phyloP scores from a whole-genome alignment of 2,113 vertebrate species.

The Dromas ardeola region DNA sequence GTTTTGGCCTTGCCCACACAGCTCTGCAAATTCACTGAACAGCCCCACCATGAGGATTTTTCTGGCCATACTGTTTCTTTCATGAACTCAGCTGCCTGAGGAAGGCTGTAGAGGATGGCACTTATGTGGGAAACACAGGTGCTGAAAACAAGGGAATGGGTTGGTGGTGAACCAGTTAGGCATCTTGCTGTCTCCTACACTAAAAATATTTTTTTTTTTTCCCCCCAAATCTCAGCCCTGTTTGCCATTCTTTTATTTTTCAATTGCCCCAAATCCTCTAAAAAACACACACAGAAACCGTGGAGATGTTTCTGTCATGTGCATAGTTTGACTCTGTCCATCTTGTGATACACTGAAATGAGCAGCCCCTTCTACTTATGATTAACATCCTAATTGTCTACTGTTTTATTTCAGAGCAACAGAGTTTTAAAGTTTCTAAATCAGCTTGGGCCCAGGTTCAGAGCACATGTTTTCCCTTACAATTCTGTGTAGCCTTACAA shows the following conservation, averaged over 20 bases:
- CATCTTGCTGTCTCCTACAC: neutral
- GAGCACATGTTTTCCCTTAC: neutral
- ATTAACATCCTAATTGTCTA: neutral
- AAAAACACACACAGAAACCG: neutral
- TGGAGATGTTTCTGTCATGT: neutral
- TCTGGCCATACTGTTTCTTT: neutral
- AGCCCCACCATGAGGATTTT: neutral
- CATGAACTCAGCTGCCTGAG: neutral
- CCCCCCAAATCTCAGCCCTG: neutral
- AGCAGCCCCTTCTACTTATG: neutral
- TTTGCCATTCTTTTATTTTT: neutral
- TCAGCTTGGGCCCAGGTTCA: neutral
- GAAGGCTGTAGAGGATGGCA: neutral
- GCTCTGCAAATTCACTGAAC: neutral
- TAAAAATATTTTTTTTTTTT: neutral
- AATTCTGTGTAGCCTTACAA: neutral
- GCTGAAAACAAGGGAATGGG: neutral
- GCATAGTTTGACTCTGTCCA: neutral
- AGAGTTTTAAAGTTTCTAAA: neutral
- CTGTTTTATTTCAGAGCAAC: conserved; percentile 1
- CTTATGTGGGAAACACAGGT: neutral
- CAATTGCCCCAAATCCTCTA: neutral
- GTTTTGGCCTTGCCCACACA: neutral
- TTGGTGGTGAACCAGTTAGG: neutral
- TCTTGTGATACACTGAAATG: neutral